A percentile compares a stretch with the other conserved stretches of the same genome.
Conservation (phyloP, 2,797 vertebrate species). For the Antennarius maculatus region DNA sequence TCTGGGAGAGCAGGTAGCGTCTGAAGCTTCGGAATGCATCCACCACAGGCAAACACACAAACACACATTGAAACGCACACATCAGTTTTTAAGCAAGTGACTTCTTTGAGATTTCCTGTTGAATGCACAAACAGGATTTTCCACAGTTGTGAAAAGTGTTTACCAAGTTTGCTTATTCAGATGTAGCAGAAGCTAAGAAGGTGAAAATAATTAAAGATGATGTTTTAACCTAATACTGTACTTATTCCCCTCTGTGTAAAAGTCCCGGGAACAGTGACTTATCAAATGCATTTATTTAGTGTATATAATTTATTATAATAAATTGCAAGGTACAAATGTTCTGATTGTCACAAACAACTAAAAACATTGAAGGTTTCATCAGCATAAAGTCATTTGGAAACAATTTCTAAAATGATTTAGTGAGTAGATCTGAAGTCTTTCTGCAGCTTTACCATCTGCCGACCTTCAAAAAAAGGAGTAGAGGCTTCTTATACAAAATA, state of each 20-base stretch:
- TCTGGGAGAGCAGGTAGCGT: conserved; percentile 74
- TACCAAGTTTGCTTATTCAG: conserved; percentile 21
- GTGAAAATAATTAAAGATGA: conserved; percentile 1
- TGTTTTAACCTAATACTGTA: background rate
- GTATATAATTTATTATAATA: background rate
- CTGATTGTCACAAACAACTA: too few relatives aligned
- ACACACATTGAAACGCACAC: conserved; percentile 10
- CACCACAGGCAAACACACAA: conserved; percentile 14
- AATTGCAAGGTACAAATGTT: too few relatives aligned
- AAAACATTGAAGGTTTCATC: too few relatives aligned
- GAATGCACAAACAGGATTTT: conserved; percentile 37
- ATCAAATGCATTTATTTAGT: background rate
- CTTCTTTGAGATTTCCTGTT: conserved; percentile 49
- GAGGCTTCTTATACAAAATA: too few relatives aligned
- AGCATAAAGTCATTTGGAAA: too few relatives aligned
- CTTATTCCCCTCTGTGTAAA: background rate
- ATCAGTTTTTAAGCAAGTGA: conserved; percentile 27
- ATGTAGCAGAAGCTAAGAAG: conserved; percentile 26
- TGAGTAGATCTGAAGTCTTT: too few relatives aligned
- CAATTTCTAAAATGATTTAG: too few relatives aligned
- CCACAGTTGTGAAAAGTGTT: conserved; percentile 31
- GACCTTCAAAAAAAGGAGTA: too few relatives aligned
- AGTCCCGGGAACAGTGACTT: conserved; percentile 7
- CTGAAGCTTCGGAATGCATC: conserved; percentile 40
- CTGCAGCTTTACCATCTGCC: too few relatives aligned